Percentiles rank a stretch among this genome's conserved stretches.
Evolutionary conservation across 2,113 vertebrate genomes (phyloP).

Genomic region (Pitta sordida): DNA sequence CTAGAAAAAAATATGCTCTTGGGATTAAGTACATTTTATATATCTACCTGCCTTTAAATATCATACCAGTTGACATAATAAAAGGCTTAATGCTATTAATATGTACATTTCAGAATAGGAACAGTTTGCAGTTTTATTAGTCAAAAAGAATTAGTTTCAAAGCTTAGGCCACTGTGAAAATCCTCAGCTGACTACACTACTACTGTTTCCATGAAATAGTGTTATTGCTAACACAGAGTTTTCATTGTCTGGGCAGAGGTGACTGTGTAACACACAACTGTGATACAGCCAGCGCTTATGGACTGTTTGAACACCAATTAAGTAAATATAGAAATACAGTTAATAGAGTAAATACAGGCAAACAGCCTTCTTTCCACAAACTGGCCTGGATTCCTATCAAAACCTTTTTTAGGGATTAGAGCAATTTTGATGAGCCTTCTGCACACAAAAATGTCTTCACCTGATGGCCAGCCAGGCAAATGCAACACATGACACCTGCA

Average conservation of each 20-base stretch:
- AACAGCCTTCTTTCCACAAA: not conserved
- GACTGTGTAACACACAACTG: not conserved
- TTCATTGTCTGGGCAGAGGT: not conserved
- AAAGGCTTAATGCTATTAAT: not conserved
- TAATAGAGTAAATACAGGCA: too few species aligned
- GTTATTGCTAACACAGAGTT: not conserved
- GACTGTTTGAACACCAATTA: not conserved
- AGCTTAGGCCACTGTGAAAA: not conserved
- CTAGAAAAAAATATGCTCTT: not conserved
- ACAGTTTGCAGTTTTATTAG: not conserved
- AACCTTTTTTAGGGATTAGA: not conserved
- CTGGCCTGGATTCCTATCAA: not conserved
- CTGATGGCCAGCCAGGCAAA: not conserved
- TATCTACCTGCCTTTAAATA: not conserved
- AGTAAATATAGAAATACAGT: too few species aligned
- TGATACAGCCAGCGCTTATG: not conserved
- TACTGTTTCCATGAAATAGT: not conserved
- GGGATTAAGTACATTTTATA: not conserved
- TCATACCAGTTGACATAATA: not conserved
- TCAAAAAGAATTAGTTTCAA: constrained; percentile 34
- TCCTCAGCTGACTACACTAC: not conserved
- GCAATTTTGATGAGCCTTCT: not conserved
- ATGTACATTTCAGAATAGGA: not conserved
- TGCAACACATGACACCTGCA: fast-evolving
- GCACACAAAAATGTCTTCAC: not conserved